phyloP scores from a whole-genome alignment of 2,888 invertebrate genomes.

The Trissolcus brochymenae region DNA sequence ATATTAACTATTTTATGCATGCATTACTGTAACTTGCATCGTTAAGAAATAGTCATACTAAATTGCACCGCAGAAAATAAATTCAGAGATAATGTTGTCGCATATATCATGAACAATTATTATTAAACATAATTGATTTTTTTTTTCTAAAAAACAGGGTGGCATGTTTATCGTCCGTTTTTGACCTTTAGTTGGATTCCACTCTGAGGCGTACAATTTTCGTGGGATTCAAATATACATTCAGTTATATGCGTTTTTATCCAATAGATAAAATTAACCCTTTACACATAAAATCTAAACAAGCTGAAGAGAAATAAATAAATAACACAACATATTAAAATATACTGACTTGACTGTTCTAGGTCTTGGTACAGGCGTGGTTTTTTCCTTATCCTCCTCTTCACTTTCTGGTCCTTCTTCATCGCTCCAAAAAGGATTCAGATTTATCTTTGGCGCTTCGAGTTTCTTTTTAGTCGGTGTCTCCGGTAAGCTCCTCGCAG shows the following conservation, averaged over 20 bases:
- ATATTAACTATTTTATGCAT: constrained; percentile 27
- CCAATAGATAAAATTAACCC: background rate
- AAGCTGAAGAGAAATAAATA: too few relatives aligned
- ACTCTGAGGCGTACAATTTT: constrained; percentile 8
- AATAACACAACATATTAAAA: background rate
- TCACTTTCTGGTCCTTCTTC: constrained; percentile 79
- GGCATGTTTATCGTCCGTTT: constrained; percentile 5
- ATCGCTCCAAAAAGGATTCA: constrained; percentile 87
- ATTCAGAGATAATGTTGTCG: constrained; percentile 24
- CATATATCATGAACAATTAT: constrained; percentile 9
- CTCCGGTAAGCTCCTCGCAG: constrained; percentile 59
- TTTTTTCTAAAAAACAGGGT: constrained; percentile 27
- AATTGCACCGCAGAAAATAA: constrained; percentile 20
- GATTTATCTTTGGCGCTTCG: constrained; percentile 78
- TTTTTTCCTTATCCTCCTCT: constrained; percentile 49
- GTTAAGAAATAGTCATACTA: constrained; percentile 30
- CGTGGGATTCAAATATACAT: background rate
- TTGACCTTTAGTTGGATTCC: constrained; percentile 10
- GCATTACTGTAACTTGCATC: constrained; percentile 34
- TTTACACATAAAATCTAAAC: too few relatives aligned
- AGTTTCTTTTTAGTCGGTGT: constrained; percentile 68
- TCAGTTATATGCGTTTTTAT: too few relatives aligned
- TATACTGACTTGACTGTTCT: constrained; percentile 75
- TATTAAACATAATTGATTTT: constrained; percentile 38
- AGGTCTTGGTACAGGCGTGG: constrained; percentile 77